Evolutionary conservation across 2,113 vertebrate species (phyloP).

Genomic region (Heteronetta atricapilla): DNA sequence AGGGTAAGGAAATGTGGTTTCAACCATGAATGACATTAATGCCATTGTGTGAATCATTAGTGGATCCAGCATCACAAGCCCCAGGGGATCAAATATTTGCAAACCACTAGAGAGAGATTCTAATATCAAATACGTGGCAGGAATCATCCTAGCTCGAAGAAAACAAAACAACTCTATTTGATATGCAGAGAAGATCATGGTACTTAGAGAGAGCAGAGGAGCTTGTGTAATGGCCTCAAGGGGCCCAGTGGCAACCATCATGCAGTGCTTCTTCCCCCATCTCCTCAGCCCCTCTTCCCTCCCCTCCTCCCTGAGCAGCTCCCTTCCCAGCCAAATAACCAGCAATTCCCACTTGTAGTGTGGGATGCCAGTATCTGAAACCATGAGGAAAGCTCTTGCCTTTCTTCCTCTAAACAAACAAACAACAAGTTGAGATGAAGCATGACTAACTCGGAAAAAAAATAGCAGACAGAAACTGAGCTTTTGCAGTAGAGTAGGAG

Average conservation of each 20-base stretch:
- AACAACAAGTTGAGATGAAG: constrained; percentile 23
- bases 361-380: background rate
- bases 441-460: background rate
- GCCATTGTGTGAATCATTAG: constrained; percentile 71
- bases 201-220: constrained; percentile 28
- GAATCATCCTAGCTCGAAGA: constrained; percentile 57
- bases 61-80: constrained; percentile 63
- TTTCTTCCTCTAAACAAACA: constrained; percentile 55
- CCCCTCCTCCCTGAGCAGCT: background rate
- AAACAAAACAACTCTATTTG: constrained; percentile 59
- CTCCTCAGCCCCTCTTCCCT: background rate
- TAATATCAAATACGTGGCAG: constrained; percentile 63
- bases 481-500: background rate
- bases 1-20: constrained; percentile 75
- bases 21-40: constrained; percentile 71
- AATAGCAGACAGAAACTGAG: background rate
- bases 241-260: background rate
- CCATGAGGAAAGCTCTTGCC: background rate
- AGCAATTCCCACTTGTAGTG: constrained; percentile 1
- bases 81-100: constrained; percentile 59
- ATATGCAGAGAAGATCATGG: constrained; percentile 29
- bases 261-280: background rate
- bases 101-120: constrained; percentile 66
- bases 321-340: background rate
- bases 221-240: background rate